A percentile compares a stretch with the other conserved stretches of the same genome.
These are phyloP conservation scores for Philonicus albiceps DNA, from an alignment of 2,888 invertebrate species.

Conservation along the genomic window DNA sequence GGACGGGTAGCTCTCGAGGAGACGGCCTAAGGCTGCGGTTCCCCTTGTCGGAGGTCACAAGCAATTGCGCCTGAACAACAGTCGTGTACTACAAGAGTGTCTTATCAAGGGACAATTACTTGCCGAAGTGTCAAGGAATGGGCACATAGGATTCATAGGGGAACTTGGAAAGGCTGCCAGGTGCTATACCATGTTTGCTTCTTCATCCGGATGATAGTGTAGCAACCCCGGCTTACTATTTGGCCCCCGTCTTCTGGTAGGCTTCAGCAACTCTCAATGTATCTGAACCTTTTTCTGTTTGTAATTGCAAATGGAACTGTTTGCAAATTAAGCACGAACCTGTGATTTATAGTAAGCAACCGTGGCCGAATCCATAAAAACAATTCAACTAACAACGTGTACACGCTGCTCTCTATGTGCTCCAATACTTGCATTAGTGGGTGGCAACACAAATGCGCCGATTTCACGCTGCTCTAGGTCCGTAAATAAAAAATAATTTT, in stretches of 20 bases:
- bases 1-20: background rate
- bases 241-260: background rate
- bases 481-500: background rate
- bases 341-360: background rate
- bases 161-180: background rate
- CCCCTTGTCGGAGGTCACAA: slow-evolving; percentile 21
- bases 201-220: background rate
- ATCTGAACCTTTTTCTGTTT: background rate
- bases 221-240: background rate
- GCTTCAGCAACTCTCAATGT: background rate
- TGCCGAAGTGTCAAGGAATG: background rate
- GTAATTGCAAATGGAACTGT: slow-evolving; percentile 33
- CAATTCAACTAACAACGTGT: background rate
- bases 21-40: background rate
- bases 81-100: background rate
- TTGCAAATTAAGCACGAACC: slow-evolving; percentile 17
- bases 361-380: background rate
- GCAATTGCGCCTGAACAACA: slow-evolving; percentile 27
- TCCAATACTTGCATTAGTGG: background rate
- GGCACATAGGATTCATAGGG: background rate
- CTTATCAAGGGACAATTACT: slow-evolving; percentile 34
- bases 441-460: background rate
- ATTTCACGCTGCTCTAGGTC: background rate
- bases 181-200: background rate
- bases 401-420: background rate